phyloP scores from a whole-genome alignment of 2,797 vertebrate species.

The Chelmon rostratus region DNA sequence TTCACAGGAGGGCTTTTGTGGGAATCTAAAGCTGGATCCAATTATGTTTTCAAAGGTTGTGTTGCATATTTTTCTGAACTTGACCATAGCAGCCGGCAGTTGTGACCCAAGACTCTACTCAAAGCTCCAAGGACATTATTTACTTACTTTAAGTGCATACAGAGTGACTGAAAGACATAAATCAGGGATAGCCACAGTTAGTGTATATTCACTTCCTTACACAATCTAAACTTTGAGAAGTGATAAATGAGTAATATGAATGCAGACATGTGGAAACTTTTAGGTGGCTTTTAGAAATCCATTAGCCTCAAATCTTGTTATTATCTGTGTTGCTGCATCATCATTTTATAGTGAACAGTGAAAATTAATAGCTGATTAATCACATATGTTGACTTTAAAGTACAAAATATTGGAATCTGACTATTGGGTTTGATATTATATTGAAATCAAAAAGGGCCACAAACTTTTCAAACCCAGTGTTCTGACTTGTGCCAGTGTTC shows the following conservation, averaged over 20 bases:
- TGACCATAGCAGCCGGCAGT: conserved; percentile 40
- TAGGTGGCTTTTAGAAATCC: neutral
- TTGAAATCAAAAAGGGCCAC: neutral
- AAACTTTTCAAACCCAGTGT: neutral
- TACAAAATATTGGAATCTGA: neutral
- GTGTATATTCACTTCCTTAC: neutral
- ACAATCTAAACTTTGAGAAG: conserved; percentile 6
- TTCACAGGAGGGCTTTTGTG: conserved; percentile 59
- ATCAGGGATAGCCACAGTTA: neutral
- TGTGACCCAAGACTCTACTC: conserved; percentile 35
- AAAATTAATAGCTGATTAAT: neutral
- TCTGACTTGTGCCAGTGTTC: neutral
- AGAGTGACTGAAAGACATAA: conserved; percentile 19
- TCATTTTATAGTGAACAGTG: neutral
- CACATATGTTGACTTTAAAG: neutral
- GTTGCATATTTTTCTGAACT: conserved; percentile 63
- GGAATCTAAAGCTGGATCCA: conserved; percentile 70
- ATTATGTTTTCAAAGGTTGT: conserved; percentile 74
- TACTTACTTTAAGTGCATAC: conserved; percentile 37
- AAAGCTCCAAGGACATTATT: conserved; percentile 48
- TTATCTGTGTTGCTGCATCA: neutral
- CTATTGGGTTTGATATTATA: neutral
- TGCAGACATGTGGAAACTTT: neutral
- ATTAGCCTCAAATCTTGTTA: neutral
- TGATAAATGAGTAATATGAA: neutral